Conservation (phyloP, 2,888 invertebrate genomes). For the Phymatocera aterrima region DNA sequence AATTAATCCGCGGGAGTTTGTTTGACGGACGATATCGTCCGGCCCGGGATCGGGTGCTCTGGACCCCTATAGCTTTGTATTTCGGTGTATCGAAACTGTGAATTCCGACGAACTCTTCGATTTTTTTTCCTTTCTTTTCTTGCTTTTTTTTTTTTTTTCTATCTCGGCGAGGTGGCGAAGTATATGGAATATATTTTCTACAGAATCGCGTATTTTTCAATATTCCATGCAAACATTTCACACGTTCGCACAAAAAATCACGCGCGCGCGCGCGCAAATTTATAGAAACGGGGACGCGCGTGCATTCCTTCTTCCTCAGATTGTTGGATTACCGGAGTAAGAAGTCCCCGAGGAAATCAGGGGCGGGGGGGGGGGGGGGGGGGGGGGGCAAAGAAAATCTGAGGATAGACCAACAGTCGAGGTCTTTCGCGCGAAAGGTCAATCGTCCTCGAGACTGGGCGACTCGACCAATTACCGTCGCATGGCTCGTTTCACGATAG, state of each 20-base stretch:
- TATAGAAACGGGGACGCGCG: too few species aligned
- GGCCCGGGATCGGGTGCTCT: background rate
- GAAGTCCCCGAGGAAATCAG: background rate
- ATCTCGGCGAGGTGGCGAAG: too few species aligned
- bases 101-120: too few species aligned
- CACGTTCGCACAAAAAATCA: too few species aligned
- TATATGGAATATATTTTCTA: too few species aligned
- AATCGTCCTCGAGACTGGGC: conserved; percentile 3
- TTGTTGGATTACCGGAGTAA: background rate
- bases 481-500: conserved; percentile 3
- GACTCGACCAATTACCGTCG: conserved; percentile 14
- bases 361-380: background rate
- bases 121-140: too few species aligned
- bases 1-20: background rate
- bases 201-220: too few species aligned
- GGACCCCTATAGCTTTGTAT: too few species aligned
- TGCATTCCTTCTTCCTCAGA: background rate
- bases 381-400: background rate
- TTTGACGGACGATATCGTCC: background rate
- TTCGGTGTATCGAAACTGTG: too few species aligned
- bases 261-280: too few species aligned
- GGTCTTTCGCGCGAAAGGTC: background rate
- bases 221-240: too few species aligned
- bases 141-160: too few species aligned
- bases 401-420: background rate